A percentile compares a stretch with the other conserved stretches of the same genome.
Conservation (phyloP, 2,113 vertebrate genomes). For the Ameiurus melas region DNA sequence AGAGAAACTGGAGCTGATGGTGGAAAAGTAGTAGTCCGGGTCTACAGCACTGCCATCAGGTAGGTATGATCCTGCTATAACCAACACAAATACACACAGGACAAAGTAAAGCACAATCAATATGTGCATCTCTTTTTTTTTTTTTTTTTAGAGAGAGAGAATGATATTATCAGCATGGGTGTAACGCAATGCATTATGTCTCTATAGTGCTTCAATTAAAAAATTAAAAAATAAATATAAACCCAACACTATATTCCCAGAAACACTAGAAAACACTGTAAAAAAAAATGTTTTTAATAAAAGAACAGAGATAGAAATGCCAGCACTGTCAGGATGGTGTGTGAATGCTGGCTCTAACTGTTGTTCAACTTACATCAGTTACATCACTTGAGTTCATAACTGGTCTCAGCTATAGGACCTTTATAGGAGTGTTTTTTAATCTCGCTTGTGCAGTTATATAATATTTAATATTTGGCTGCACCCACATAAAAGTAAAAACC, state of each 20-base stretch:
- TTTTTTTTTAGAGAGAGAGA: no score
- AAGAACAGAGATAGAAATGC: neutral
- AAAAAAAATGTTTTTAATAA: neutral
- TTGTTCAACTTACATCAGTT: neutral
- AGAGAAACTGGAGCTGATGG: constrained; percentile 95
- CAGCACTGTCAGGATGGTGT: neutral
- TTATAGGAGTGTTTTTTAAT: neutral
- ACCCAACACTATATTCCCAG: neutral
- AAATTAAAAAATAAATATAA: no score
- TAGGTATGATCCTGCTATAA: constrained; percentile 81
- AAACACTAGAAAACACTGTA: neutral
- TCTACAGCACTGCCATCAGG: constrained; percentile 89
- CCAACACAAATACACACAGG: neutral
- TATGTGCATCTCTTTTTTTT: neutral
- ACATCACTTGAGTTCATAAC: neutral
- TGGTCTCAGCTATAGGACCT: neutral
- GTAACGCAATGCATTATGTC: neutral
- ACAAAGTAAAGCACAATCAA: neutral
- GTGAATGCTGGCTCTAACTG: neutral
- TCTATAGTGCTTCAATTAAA: neutral
- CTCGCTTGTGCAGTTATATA: neutral
- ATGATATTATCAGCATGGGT: neutral
- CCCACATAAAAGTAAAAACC: neutral
- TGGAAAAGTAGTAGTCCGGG: constrained; percentile 93
- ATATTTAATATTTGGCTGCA: neutral